Conservation (phyloP, 2,888 invertebrate species). For the Yponomeuta evonymella region DNA sequence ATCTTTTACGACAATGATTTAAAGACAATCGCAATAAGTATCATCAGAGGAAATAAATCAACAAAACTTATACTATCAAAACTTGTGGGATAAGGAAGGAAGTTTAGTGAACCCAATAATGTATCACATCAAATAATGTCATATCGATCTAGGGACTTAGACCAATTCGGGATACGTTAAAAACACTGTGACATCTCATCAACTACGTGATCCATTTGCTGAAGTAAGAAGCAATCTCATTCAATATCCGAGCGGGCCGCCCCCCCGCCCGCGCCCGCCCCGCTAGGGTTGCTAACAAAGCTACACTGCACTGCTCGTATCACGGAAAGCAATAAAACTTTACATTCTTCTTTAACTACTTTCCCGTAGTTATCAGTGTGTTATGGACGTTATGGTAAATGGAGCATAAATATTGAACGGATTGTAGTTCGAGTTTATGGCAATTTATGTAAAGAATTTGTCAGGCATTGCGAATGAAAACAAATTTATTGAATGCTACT, state of each 20-base stretch:
- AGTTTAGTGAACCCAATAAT: not conserved
- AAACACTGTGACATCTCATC: slow-evolving; percentile 77
- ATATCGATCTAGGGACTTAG: slow-evolving; percentile 34
- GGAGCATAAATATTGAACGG: slow-evolving; percentile 44
- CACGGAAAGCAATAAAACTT: slow-evolving; percentile 69
- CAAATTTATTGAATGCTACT: not conserved
- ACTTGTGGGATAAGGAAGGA: not conserved
- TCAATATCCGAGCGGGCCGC: slow-evolving; percentile 65
- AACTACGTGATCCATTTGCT: slow-evolving; percentile 78
- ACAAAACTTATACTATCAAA: not conserved
- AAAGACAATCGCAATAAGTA: not conserved
- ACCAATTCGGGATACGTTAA: slow-evolving; percentile 72
- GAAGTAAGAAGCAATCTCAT: slow-evolving; percentile 78
- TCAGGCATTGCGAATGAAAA: not conserved
- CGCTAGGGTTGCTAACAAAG: slow-evolving; percentile 63
- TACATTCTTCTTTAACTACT: slow-evolving; percentile 71
- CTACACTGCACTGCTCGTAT: slow-evolving; percentile 61
- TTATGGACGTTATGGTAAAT: slow-evolving; percentile 58
- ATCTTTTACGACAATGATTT: slow-evolving; percentile 19
- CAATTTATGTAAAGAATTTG: not conserved
- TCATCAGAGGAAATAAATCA: not conserved
- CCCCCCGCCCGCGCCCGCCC: slow-evolving; percentile 32
- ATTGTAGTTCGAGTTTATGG: slow-evolving; percentile 22
- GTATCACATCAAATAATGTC: slow-evolving; percentile 37
- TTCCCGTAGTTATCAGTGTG: slow-evolving; percentile 62